A percentile compares a stretch with the other conserved stretches of the same genome.
Conservation (phyloP, 2,888 invertebrate species). For the Neocrepidodera transversa region DNA sequence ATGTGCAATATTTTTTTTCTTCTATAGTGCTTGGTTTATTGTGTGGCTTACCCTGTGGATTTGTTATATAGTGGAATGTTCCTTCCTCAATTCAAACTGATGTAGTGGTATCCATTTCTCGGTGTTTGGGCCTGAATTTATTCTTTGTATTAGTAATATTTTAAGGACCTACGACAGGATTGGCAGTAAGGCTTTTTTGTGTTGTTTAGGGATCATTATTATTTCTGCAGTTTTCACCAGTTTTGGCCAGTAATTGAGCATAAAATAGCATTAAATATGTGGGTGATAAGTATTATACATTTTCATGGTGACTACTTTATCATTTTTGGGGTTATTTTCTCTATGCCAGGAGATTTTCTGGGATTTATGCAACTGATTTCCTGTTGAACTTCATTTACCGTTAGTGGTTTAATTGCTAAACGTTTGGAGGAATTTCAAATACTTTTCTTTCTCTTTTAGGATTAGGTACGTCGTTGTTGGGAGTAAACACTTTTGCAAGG, state of each 20-base stretch:
- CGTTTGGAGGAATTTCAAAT: neutral
- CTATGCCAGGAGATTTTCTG: conserved; percentile 4
- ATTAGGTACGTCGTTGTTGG: neutral
- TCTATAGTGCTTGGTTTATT: neutral
- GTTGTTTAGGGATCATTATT: conserved; percentile 7
- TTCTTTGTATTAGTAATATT: conserved; percentile 11
- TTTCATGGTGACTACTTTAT: conserved; percentile 1
- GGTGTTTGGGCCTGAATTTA: neutral
- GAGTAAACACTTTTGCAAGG: conserved; percentile 1
- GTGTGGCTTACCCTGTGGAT: neutral
- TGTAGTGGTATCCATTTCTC: neutral
- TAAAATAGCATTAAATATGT: conserved; percentile 11
- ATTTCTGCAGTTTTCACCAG: conserved; percentile 21
- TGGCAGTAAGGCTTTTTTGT: conserved; percentile 3
- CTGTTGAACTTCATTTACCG: conserved; percentile 4
- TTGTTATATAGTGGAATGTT: neutral
- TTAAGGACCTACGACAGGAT: conserved; percentile 10
- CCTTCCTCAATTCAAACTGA: neutral
- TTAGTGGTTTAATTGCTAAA: conserved; percentile 1
- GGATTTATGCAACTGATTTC: conserved; percentile 12
- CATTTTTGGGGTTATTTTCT: conserved; percentile 10
- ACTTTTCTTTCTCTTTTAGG: neutral
- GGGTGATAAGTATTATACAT: conserved; percentile 2
- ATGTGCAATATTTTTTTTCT: too few relatives aligned
- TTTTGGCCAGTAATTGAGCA: conserved; percentile 9